These are phyloP conservation scores for Bombylius discolor DNA, from an alignment of 2,888 invertebrate species.

Conservation along the genomic window DNA sequence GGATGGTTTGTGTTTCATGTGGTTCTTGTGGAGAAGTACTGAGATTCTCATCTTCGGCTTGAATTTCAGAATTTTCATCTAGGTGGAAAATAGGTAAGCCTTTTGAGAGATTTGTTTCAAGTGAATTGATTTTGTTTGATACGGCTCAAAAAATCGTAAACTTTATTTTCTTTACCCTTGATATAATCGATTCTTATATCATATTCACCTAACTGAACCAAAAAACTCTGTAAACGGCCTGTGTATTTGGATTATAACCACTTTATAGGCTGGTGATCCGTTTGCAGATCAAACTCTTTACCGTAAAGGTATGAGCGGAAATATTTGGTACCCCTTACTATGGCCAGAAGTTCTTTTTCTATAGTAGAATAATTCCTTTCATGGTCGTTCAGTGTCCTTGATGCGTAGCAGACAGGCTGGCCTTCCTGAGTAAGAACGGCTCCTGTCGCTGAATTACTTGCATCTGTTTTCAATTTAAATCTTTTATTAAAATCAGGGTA, in stretches of 20 bases:
- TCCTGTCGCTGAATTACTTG: no score
- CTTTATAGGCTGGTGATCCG: no score
- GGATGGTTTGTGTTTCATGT: slow-evolving; percentile 1
- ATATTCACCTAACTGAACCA: background rate
- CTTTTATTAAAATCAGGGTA: no score
- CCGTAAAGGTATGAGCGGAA: slow-evolving; percentile 28
- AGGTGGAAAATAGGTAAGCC: no score
- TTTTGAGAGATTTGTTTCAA: no score
- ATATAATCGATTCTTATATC: background rate
- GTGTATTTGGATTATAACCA: slow-evolving; percentile 9
- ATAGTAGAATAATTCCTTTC: slow-evolving; percentile 18
- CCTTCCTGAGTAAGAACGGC: no score
- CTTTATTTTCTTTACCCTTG: slow-evolving; percentile 2
- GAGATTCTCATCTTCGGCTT: background rate
- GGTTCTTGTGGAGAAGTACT: background rate
- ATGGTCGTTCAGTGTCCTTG: slow-evolving; percentile 3
- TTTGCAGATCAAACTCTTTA: slow-evolving; percentile 13
- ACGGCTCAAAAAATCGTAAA: slow-evolving; percentile 3
- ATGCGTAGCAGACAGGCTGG: slow-evolving; percentile 20
- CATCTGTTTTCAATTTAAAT: no score
- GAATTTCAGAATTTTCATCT: background rate
- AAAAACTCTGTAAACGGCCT: background rate
- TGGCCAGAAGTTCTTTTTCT: slow-evolving; percentile 24
- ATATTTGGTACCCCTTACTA: slow-evolving; percentile 24
- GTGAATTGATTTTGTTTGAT: background rate